A percentile compares a stretch with the other conserved stretches of the same genome.
Conservation (phyloP, 2,113 vertebrate genomes). For the Syngnathus floridae region DNA sequence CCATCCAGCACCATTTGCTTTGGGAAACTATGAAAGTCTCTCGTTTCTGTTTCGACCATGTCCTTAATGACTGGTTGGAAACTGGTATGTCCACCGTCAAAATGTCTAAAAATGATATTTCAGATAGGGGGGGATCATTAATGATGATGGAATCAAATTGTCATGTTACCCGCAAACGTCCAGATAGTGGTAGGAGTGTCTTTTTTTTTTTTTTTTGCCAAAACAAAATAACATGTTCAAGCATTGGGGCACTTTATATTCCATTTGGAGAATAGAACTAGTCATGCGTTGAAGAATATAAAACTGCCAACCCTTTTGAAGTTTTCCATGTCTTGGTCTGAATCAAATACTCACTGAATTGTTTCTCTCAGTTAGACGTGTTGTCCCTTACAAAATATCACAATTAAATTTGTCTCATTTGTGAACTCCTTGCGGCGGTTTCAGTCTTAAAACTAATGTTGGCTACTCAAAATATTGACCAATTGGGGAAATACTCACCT, state of each 20-base stretch:
- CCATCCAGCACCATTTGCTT: slow-evolving; percentile 35
- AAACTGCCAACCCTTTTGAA: slow-evolving; percentile 51
- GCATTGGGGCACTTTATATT: slow-evolving; percentile 65
- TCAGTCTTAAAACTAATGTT: too few species aligned
- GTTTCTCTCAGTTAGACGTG: slow-evolving; percentile 51
- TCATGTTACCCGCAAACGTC: slow-evolving; percentile 54
- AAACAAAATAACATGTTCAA: slow-evolving; percentile 53
- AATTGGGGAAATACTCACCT: too few species aligned
- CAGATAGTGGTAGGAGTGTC: slow-evolving; percentile 46
- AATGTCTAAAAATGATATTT: slow-evolving; percentile 49
- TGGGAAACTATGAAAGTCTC: slow-evolving; percentile 29
- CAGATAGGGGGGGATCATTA: slow-evolving; percentile 50
- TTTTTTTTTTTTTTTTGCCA: slow-evolving; percentile 27
- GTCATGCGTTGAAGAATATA: slow-evolving; percentile 62
- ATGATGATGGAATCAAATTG: slow-evolving; percentile 52
- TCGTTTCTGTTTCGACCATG: slow-evolving; percentile 31
- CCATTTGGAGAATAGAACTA: slow-evolving; percentile 61
- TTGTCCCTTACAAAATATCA: neutral
- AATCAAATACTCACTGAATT: slow-evolving; percentile 58
- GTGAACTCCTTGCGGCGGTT: too few species aligned
- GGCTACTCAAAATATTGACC: too few species aligned
- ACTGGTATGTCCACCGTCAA: slow-evolving; percentile 43
- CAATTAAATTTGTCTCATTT: too few species aligned
- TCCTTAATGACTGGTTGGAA: slow-evolving; percentile 49
- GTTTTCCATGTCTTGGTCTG: slow-evolving; percentile 42